A percentile compares a stretch with the other conserved stretches of the same genome.
Conservation (phyloP, 2,888 invertebrate species). For the Scaptomyza flava region DNA sequence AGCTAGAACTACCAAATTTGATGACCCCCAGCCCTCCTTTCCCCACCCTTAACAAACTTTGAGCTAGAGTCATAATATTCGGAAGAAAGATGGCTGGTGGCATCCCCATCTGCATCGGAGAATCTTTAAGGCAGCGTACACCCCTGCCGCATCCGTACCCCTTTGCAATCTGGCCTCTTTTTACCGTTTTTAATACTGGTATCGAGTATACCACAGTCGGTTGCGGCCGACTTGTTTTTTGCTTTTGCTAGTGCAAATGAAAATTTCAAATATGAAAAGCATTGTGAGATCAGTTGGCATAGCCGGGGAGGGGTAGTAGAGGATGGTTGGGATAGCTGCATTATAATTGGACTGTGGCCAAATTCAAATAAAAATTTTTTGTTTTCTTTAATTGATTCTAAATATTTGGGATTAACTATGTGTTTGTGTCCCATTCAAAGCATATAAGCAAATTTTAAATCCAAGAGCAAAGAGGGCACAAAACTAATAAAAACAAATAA, state of each 20-base stretch:
- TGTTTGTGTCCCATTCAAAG: not conserved
- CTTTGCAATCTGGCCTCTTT: too few relatives aligned
- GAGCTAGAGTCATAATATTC: too few relatives aligned
- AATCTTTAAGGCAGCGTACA: too few relatives aligned
- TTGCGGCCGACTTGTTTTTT: not conserved
- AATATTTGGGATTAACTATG: slow-evolving; percentile 7
- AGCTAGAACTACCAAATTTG: too few relatives aligned
- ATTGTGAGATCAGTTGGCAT: not conserved
- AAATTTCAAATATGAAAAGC: slow-evolving; percentile 12
- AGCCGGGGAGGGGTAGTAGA: too few relatives aligned
- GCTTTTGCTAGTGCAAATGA: slow-evolving; percentile 5
- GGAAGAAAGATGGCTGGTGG: too few relatives aligned
- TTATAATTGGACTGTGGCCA: slow-evolving; percentile 6
- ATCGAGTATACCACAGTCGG: too few relatives aligned
- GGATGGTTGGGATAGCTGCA: not conserved
- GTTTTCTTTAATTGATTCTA: slow-evolving; percentile 3
- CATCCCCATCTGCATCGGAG: too few relatives aligned
- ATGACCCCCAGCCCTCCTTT: too few relatives aligned
- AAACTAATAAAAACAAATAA: not conserved
- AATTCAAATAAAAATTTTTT: slow-evolving; percentile 1
- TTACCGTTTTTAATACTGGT: too few relatives aligned
- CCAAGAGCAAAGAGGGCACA: slow-evolving; percentile 1
- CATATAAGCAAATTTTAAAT: not conserved
- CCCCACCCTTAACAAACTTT: too few relatives aligned
- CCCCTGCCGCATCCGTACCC: too few relatives aligned